Base-by-base conservation (phyloP, 2,113 vertebrate species). In the Strix aluco region DNA sequence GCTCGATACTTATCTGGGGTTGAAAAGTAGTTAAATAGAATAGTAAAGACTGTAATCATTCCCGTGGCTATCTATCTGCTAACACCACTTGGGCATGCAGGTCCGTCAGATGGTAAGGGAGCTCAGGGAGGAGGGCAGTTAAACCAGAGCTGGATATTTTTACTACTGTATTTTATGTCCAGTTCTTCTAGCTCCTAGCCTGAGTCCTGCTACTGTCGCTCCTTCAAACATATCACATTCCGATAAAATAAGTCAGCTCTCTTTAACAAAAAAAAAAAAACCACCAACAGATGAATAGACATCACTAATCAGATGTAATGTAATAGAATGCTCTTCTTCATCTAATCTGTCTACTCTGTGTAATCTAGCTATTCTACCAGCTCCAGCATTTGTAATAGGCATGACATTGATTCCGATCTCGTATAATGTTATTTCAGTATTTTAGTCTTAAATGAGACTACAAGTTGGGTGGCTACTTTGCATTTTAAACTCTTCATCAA, bases 391-490 rank as follows among this genome's bases (percentile, higher is more conserved):
- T 38, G 82, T 90, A 96, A 96, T 2, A 90, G 96, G 90, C 96
- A 92, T 95, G 90, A 90, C 96, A 93, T 67, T 5, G 95, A 96
- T 94, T 94, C 94, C 42, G 46, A 88, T 81, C 91, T 95, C 36
- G 5, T 55, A 67, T 86, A 78, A 80, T 81, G 87, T 95, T 94
- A 96, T 92, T 97, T 95, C 84, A 51, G 30, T 85, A 71, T 92
- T 92, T 95, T 95, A 63, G 73, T 88, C 82, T 91, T 7, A 85
- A 90, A 95, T 21, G 65, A 96, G 95, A 13, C 91, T 3, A 61
- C 83, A 3, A 87, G 71, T 78, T 94, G 92, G 94, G 95, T 95
- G 91, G 96, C 86, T 96, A 27, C 92, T 94, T 91, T 92, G 94
- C 94, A 93, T 88, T 86, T 75, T 19, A 70, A 82, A 74, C 81